Base-by-base conservation (phyloP, 1,140 invertebrate genomes). In the Drosophila grimshawi region DNA sequence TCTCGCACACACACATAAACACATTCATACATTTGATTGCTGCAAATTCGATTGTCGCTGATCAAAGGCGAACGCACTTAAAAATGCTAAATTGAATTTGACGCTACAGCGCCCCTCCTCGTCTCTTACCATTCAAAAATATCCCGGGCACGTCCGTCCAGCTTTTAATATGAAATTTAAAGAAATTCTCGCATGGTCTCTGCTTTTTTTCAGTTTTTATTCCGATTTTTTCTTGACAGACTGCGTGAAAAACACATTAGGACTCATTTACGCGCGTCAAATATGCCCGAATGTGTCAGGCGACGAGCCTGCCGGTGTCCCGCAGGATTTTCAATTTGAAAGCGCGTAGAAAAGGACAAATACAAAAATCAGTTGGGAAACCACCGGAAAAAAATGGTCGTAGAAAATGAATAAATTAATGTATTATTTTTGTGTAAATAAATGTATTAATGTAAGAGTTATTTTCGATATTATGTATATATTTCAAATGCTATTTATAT, bases 1-100 rank as follows among this genome's bases (percentile, higher is more conserved):
- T 78, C 66, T n/a, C 39, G 39, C 39, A n/a, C 39, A 43, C 39
- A n/a, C 7, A 41, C 39, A 43, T n/a, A 19, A 19, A n/a, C 39
- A 43, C 39, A 43, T 10, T 7, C 8, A 70, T 64, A 81, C 79
- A 86, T 86, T 86, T 86, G 86, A 86, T 86, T 86, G 81, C 68
- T 67, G 85, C 45, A 85, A 91, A 91, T 91, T 91, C 90, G 86
- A 91, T 91, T 91, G 90, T 91, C 81, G 80, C 80, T 91, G 86
- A 83, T 90, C 86, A 90, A 91, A 91, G 86, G 90, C 76, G 83
- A 85, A 90, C 90, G 90, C 90, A 91, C 90, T 91, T 91, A 90
- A 91, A 91, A 91, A 91, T 90, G 82, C 90, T 91, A 91, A 91
- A 91, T 91, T 91, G 74, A 91, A 91, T 91, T 91, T 91, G 90